Conservation (phyloP, 2,113 vertebrate genomes). For the Syrmaticus mikado region DNA sequence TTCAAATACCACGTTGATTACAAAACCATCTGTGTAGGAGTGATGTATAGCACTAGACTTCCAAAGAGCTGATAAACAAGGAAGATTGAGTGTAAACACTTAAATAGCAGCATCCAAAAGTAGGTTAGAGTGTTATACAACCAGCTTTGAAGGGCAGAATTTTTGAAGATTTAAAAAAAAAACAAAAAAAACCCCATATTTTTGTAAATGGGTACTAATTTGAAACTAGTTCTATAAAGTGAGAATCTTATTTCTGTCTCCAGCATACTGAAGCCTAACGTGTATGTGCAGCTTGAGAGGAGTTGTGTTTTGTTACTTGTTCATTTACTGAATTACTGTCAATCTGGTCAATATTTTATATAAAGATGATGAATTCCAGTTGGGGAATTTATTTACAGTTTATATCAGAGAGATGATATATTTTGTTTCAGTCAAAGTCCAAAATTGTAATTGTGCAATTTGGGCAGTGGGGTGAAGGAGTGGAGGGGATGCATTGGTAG, state of each 20-base stretch:
- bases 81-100: conserved; percentile 62
- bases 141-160: neutral
- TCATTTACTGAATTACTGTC: neutral
- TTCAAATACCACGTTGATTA: conserved; percentile 49
- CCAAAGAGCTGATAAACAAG: conserved; percentile 60
- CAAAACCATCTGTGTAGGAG: conserved; percentile 52
- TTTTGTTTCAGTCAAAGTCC: neutral
- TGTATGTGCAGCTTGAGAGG: neutral
- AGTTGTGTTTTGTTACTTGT: neutral
- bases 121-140: conserved; percentile 58
- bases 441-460: neutral
- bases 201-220: neutral
- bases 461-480: neutral
- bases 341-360: neutral
- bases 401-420: neutral
- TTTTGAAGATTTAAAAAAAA: neutral
- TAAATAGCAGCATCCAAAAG: conserved; percentile 31
- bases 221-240: neutral
- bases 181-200: neutral
- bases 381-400: neutral
- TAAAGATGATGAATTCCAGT: neutral
- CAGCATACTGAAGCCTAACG: neutral
- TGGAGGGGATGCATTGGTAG: neutral
- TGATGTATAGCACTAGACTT: conserved; percentile 51
- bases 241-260: neutral